These are phyloP conservation scores for Ochropleura plecta DNA, from an alignment of 2,888 invertebrate genomes.

Conservation along the genomic window DNA sequence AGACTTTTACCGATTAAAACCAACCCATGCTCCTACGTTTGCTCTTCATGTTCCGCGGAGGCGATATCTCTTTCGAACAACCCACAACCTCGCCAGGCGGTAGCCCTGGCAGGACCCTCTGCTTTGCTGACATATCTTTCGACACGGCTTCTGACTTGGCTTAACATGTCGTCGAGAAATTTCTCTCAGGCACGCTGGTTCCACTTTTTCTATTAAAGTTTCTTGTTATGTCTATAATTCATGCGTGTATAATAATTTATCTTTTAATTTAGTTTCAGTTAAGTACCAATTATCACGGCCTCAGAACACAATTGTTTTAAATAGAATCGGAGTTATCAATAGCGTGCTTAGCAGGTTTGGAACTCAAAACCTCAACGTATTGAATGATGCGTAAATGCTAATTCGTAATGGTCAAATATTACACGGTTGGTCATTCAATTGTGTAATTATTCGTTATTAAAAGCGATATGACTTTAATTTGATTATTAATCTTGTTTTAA, in stretches of 20 bases:
- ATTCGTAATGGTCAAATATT: slow-evolving; percentile 24
- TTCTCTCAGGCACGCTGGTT: too few relatives aligned
- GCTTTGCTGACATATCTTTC: too few relatives aligned
- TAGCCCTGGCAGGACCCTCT: too few relatives aligned
- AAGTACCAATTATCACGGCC: slow-evolving; percentile 33
- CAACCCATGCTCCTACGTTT: too few relatives aligned
- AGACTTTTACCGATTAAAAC: too few relatives aligned
- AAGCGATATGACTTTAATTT: neutral
- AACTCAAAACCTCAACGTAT: slow-evolving; percentile 63
- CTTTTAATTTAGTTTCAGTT: slow-evolving; percentile 18
- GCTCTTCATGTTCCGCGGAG: too few relatives aligned
- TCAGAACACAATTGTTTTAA: slow-evolving; percentile 31
- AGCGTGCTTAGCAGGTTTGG: slow-evolving; percentile 26
- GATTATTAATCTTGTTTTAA: neutral
- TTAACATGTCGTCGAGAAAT: too few relatives aligned
- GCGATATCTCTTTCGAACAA: too few relatives aligned
- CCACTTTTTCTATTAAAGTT: neutral
- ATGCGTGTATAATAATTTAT: slow-evolving; percentile 29
- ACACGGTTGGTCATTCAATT: neutral
- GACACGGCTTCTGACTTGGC: too few relatives aligned
- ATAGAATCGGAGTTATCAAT: slow-evolving; percentile 10
- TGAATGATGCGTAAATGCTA: slow-evolving; percentile 2
- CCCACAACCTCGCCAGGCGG: too few relatives aligned
- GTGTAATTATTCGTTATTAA: neutral
- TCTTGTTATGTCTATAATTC: slow-evolving; percentile 12